Evolutionary conservation across 2,113 vertebrate genomes (phyloP).

Genomic region (Cryptotis parvus): DNA sequence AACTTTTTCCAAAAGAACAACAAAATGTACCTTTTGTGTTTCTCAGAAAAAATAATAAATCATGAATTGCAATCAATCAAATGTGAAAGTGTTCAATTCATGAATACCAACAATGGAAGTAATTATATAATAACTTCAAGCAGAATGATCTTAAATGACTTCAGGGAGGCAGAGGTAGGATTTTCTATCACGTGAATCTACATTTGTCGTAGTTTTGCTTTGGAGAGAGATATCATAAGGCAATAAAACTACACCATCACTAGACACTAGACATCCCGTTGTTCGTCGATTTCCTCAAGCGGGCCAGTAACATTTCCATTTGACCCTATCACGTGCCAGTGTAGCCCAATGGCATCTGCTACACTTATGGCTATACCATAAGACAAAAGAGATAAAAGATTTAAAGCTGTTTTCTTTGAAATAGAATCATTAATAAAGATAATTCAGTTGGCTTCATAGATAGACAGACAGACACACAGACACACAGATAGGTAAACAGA

Average conservation of each 20-base stretch:
- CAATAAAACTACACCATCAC: no score
- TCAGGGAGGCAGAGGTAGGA: neutral
- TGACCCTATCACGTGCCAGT: no score
- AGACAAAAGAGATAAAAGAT: neutral
- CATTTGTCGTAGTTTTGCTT: neutral
- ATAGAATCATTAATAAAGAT: neutral
- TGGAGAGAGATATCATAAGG: neutral
- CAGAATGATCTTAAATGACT: neutral
- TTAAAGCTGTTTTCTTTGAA: neutral
- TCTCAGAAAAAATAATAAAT: conserved; percentile 37
- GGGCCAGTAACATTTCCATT: no score
- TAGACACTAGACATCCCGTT: no score
- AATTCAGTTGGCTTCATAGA: neutral
- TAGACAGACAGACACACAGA: neutral
- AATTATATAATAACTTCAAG: neutral
- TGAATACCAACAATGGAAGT: neutral
- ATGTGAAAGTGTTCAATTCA: conserved; percentile 13
- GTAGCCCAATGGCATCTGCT: no score
- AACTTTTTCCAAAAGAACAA: conserved; percentile 46
- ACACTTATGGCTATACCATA: no score
- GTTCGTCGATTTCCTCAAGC: no score
- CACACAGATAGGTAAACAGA: neutral
- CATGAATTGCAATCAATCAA: neutral
- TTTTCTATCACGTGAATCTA: neutral
- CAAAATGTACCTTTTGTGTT: conserved; percentile 42